Conservation (phyloP, 2,797 vertebrate genomes). For the Atherinosoma microstoma region DNA sequence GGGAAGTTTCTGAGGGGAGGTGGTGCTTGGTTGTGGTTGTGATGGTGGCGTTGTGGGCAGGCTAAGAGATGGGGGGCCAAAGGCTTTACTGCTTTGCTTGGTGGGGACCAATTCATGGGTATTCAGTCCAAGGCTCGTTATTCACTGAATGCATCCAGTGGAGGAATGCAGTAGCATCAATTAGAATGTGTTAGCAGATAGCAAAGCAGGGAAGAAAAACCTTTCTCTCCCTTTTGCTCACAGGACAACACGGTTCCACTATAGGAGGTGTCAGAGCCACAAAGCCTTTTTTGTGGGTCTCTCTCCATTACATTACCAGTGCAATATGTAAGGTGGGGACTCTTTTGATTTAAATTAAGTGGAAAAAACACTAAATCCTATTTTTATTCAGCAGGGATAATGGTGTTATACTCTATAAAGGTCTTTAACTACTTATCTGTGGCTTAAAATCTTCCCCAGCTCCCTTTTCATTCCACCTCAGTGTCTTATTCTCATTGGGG, state of each 20-base stretch:
- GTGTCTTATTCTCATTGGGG: slow-evolving; percentile 82
- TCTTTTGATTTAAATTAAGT: slow-evolving; percentile 99
- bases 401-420: slow-evolving; percentile 90
- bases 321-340: slow-evolving; percentile 99
- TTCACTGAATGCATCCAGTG: slow-evolving; percentile 96
- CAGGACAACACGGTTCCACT: slow-evolving; percentile 91
- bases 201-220: slow-evolving; percentile 92
- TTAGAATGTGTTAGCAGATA: slow-evolving; percentile 99
- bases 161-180: slow-evolving; percentile 98
- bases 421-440: slow-evolving; percentile 91
- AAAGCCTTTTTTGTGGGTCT: slow-evolving; percentile 96
- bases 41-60: slow-evolving; percentile 73
- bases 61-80: slow-evolving; percentile 81
- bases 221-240: slow-evolving; percentile 90
- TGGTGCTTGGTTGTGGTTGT: slow-evolving; percentile 78
- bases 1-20: slow-evolving; percentile 76
- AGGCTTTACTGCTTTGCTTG: slow-evolving; percentile 97
- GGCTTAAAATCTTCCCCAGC: slow-evolving; percentile 87
- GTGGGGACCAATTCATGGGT: slow-evolving; percentile 96
- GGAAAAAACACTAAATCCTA: slow-evolving; percentile 99
- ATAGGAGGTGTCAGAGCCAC: slow-evolving; percentile 97
- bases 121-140: slow-evolving; percentile 95
- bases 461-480: slow-evolving; percentile 79
- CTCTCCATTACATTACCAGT: slow-evolving; percentile 95
- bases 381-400: slow-evolving; percentile 95